These are phyloP conservation scores for Toxotes lorentzi DNA, from an alignment of 2,797 vertebrate genomes.

Conservation along the genomic window DNA sequence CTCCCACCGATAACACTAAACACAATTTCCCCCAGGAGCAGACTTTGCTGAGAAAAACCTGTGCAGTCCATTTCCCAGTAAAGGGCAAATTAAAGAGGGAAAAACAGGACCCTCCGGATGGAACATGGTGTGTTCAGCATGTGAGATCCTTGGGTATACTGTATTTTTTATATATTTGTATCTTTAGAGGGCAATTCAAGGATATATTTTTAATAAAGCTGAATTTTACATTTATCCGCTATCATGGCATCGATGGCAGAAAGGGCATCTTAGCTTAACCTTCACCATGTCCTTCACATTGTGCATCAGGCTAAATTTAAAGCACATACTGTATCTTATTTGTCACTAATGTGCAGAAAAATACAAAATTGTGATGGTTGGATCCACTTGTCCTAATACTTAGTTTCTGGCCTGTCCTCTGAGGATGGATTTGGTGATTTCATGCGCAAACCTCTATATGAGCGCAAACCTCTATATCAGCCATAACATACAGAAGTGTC, in stretches of 20 bases:
- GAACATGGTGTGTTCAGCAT: slow-evolving; percentile 46
- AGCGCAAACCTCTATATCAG: too few relatives aligned
- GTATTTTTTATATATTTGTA: neutral
- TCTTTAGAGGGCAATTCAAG: slow-evolving; percentile 47
- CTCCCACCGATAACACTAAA: slow-evolving; percentile 80
- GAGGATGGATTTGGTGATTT: neutral
- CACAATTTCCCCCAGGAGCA: slow-evolving; percentile 78
- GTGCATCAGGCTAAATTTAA: neutral
- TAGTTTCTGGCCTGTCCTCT: neutral
- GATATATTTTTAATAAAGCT: slow-evolving; percentile 19
- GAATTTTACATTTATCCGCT: slow-evolving; percentile 12
- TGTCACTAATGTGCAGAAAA: neutral
- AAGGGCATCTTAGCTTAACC: slow-evolving; percentile 19
- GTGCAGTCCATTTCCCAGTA: slow-evolving; percentile 70
- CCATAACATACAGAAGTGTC: slow-evolving; percentile 14
- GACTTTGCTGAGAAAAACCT: slow-evolving; percentile 66
- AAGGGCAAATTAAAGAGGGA: slow-evolving; percentile 72
- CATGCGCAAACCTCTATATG: neutral
- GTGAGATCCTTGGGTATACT: slow-evolving; percentile 25
- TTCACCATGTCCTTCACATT: slow-evolving; percentile 23
- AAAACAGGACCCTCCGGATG: slow-evolving; percentile 38
- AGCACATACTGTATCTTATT: neutral
- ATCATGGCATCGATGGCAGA: slow-evolving; percentile 4
- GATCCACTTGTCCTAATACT: neutral
- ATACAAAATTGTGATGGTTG: neutral